A percentile compares a stretch with the other conserved stretches of the same genome.
These are phyloP conservation scores for Hyles lineata DNA, from an alignment of 2,888 invertebrate species.

Conservation along the genomic window DNA sequence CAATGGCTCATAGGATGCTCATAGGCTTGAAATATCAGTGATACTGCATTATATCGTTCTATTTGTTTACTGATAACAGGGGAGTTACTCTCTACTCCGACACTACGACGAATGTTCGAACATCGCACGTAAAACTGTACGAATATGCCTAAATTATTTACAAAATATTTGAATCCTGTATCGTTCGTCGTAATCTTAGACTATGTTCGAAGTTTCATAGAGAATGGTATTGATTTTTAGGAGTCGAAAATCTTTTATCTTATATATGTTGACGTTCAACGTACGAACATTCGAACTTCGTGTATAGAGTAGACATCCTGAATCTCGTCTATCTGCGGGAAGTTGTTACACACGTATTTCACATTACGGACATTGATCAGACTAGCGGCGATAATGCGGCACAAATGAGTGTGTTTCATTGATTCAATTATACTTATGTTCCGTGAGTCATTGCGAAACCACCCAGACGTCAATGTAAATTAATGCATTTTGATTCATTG, in stretches of 20 bases:
- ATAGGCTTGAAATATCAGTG: neutral
- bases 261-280: too few species aligned
- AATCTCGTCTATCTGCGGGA: neutral
- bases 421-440: conserved; percentile 5
- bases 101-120: too few species aligned
- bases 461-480: conserved; percentile 3
- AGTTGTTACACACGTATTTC: neutral
- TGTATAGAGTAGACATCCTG: too few species aligned
- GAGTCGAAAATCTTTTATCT: too few species aligned
- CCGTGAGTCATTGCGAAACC: conserved; percentile 6
- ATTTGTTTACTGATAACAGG: conserved; percentile 8
- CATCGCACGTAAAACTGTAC: too few species aligned
- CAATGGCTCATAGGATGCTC: neutral
- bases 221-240: too few species aligned
- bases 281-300: too few species aligned
- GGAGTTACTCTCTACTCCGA: too few species aligned
- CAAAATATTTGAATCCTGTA: too few species aligned
- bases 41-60: neutral
- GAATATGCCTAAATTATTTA: too few species aligned
- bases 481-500: conserved; percentile 5
- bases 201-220: too few species aligned
- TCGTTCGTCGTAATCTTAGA: too few species aligned
- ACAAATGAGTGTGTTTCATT: neutral
- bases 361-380: conserved; percentile 12
- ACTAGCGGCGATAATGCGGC: neutral